These are phyloP conservation scores for Sarotherodon lohbergeri DNA, from an alignment of 2,113 vertebrate species.

Conservation along the genomic window DNA sequence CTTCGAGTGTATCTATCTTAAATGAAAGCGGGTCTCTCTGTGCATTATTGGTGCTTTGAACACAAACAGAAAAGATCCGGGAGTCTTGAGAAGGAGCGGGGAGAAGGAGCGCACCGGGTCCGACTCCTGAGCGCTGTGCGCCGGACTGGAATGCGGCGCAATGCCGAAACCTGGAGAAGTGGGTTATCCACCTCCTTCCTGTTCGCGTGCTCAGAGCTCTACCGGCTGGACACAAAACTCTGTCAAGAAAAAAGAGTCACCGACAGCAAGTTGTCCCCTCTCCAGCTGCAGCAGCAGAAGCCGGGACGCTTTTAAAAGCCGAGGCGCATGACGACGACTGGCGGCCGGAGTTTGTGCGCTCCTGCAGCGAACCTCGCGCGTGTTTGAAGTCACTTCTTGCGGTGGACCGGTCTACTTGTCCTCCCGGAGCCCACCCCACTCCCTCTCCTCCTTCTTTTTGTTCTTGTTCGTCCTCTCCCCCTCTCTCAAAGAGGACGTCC, in stretches of 20 bases:
- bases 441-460: neutral
- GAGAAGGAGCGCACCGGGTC: slow-evolving; percentile 6
- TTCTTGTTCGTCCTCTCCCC: neutral
- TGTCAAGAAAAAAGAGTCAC: neutral
- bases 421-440: neutral
- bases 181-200: neutral
- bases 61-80: neutral
- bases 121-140: slow-evolving; percentile 32
- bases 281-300: neutral
- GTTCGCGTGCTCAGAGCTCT: neutral
- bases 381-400: slow-evolving; percentile 14
- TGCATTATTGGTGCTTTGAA: slow-evolving; percentile 12
- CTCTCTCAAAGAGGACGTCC: slow-evolving; percentile 41
- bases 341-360: neutral
- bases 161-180: slow-evolving; percentile 9
- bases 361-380: neutral
- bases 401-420: neutral
- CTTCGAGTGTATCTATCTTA: neutral
- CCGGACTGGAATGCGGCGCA: slow-evolving; percentile 28
- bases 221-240: neutral
- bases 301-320: neutral
- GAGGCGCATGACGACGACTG: neutral
- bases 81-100: neutral
- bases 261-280: neutral
- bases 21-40: neutral